These are phyloP conservation scores for Papilio dardanus DNA, from an alignment of 1,140 invertebrate species.

Conservation along the genomic window DNA sequence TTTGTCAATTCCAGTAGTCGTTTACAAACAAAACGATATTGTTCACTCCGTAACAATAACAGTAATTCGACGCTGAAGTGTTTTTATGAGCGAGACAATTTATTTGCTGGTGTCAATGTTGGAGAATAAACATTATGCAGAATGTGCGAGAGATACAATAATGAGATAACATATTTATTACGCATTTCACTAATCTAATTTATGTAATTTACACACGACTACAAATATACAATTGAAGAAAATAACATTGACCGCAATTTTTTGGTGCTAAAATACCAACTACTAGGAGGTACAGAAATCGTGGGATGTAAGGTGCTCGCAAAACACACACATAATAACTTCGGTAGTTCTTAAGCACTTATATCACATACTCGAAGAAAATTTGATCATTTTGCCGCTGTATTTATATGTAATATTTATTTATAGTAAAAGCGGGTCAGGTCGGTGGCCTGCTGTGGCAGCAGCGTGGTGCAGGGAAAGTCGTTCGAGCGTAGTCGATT, in stretches of 20 bases:
- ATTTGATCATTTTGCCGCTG: slow-evolving; percentile 9
- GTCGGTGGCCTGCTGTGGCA: slow-evolving; percentile 53
- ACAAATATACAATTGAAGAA: neutral
- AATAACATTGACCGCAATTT: neutral
- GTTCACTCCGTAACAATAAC: slow-evolving; percentile 33
- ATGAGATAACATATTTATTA: slow-evolving; percentile 16
- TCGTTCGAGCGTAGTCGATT: slow-evolving; percentile 62
- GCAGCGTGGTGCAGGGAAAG: slow-evolving; percentile 66
- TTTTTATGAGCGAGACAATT: slow-evolving; percentile 18
- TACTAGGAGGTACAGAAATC: too few species aligned
- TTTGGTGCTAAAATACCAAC: neutral
- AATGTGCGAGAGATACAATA: slow-evolving; percentile 19
- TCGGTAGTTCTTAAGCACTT: slow-evolving; percentile 20
- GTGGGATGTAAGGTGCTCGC: too few species aligned
- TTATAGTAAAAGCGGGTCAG: slow-evolving; percentile 76
- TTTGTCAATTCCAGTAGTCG: neutral
- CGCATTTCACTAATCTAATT: slow-evolving; percentile 13
- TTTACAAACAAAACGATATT: slow-evolving; percentile 3
- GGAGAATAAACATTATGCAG: slow-evolving; percentile 23
- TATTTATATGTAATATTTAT: slow-evolving; percentile 46
- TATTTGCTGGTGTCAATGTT: slow-evolving; percentile 3
- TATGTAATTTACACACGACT: neutral
- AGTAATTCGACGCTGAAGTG: slow-evolving; percentile 34
- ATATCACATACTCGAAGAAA: slow-evolving; percentile 22
- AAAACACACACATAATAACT: slow-evolving; percentile 12